Percentiles rank a stretch among this genome's conserved stretches.
phyloP scores from a whole-genome alignment of 2,113 vertebrate genomes.

The Sphaerodactylus townsendi region DNA sequence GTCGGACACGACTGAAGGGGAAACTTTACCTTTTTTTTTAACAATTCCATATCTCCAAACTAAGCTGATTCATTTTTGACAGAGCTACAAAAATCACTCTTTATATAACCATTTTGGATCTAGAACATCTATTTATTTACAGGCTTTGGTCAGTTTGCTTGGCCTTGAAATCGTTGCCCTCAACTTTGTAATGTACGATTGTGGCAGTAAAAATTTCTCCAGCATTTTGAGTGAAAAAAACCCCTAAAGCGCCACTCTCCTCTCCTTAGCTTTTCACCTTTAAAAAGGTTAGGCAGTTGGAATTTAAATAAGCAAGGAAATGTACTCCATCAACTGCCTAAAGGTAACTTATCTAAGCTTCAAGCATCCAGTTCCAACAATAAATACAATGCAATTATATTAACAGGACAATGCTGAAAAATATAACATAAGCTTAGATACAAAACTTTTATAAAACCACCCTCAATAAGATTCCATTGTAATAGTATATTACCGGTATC shows the following conservation, averaged over 20 bases:
- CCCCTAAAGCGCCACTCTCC: background rate
- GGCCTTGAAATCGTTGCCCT: background rate
- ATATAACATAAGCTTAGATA: conserved; percentile 20
- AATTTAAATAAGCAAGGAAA: conserved; percentile 32
- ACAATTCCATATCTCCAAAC: no score
- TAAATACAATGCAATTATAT: conserved; percentile 25
- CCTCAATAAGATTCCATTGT: conserved; percentile 31
- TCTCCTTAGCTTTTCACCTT: background rate
- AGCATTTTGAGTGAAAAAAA: background rate
- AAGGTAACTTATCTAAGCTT: background rate
- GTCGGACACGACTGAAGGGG: no score
- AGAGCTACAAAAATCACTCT: no score
- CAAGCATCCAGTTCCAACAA: background rate
- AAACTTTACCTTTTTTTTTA: no score
- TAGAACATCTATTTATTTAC: no score
- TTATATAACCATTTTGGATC: no score
- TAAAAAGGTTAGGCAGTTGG: conserved; percentile 3
- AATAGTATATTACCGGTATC: conserved; percentile 15
- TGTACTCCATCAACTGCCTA: background rate
- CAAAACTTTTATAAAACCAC: conserved; percentile 40
- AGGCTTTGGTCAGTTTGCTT: background rate
- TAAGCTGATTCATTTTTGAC: no score
- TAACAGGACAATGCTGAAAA: conserved; percentile 17
- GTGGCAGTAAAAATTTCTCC: background rate
- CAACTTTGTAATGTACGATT: background rate